Evolutionary conservation across 64 coral and sea anemone species (phyloP), one percentile per base, ranked within the genome.

Genomic region (Cladopsammia gracilis): DNA sequence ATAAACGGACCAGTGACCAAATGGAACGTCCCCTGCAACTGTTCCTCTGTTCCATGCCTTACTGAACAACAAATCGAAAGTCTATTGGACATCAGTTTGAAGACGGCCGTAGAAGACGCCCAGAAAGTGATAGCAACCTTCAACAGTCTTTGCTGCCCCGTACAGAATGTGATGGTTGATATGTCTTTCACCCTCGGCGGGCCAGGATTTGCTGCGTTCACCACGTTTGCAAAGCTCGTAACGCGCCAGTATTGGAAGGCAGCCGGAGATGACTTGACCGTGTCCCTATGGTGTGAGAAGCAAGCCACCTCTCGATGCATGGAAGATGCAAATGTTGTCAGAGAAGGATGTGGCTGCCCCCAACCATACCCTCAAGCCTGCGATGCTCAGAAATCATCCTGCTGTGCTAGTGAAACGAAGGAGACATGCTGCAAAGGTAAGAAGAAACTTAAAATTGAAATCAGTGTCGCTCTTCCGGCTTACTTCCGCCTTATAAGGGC

Each of bases 141-240:
- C 57, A 62, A 80, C 0, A 75, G 46, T 47, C 80, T 96, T 14
- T 96, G 95, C 60, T 96, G 95, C 26, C 54, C 91, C 24, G 95
- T 96, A 12, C 95, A 97, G 52, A 97, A 97, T 56, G 88, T 90
- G 2, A 94, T 97, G 91, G 95, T 97, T 6, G 95, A 97, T 82
- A 97, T 97, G 95, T 87, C 95, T 1, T 97, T 93, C 64, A 97
- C 91, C 3, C 4, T 97, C 3, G 95, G 95, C 25, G 73, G 80
- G 6, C 9, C n/a, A 7, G 1, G 79, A 19, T 97, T 97, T 34
- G 6, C 76, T 64, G 6, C 25, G 58, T 97, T 97, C 58, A 94
- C 91, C 7, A 90, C 87, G 6, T 97, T 97, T 89, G 43, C 92
- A 20, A 19, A 10, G 10, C 48, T 97, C 51, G 42, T 97, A 25